These are phyloP conservation scores for Grallaria varia DNA, from an alignment of 2,113 vertebrate genomes.

Conservation along the genomic window DNA sequence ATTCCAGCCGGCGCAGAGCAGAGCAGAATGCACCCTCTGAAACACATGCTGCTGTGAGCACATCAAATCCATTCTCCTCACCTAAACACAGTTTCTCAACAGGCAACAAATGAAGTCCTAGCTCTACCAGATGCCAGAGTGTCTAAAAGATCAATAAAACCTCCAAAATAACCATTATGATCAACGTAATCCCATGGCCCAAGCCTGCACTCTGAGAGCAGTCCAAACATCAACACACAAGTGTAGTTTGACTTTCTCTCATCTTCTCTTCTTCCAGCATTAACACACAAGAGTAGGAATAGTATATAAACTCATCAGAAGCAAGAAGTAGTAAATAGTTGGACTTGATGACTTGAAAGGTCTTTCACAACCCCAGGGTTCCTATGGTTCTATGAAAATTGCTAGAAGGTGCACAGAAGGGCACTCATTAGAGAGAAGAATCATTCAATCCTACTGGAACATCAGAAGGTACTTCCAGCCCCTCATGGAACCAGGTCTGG, in stretches of 20 bases:
- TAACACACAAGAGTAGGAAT: not conserved
- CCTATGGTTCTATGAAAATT: not conserved
- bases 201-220: not conserved
- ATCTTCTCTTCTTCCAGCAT: not conserved
- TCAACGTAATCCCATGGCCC: not conserved
- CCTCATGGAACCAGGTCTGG: not conserved
- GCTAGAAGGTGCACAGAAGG: not conserved
- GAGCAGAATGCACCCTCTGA: not conserved
- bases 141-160: not conserved
- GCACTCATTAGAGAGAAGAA: not conserved
- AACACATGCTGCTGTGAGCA: not conserved
- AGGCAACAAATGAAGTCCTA: not conserved
- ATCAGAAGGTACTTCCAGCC: not conserved
- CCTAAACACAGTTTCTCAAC: not conserved
- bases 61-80: not conserved
- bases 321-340: not conserved
- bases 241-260: not conserved
- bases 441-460: not conserved
- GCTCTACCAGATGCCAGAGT: not conserved
- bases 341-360: not conserved
- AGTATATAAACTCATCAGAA: not conserved
- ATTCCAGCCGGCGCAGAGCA: not conserved
- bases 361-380: not conserved
- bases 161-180: not conserved
- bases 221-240: not conserved